Percentiles rank a stretch among this genome's conserved stretches.
phyloP scores from a whole-genome alignment of 1,140 invertebrate species.

The Heterodera schachtii region DNA sequence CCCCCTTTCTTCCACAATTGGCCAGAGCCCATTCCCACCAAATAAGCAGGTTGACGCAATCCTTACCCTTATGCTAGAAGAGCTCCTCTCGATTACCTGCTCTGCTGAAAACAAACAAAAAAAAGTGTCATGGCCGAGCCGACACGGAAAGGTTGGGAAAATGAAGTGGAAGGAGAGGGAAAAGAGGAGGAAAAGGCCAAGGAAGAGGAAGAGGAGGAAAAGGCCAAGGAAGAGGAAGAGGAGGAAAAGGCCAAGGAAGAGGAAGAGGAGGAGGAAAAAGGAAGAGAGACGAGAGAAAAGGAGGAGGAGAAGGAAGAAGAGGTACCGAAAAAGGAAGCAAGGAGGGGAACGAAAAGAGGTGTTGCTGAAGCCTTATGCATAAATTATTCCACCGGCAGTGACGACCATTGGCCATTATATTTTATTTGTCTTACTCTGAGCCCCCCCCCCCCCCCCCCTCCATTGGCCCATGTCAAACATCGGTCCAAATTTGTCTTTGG shows the following conservation, averaged over 20 bases:
- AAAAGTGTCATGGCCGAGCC: neutral
- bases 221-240: neutral
- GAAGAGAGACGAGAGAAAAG: neutral
- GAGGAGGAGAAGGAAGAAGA: neutral
- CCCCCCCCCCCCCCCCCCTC: too few species aligned
- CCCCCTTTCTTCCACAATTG: neutral
- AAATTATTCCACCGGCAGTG: neutral
- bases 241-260: neutral
- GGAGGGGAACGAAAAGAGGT: neutral
- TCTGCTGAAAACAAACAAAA: neutral
- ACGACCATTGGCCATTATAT: neutral
- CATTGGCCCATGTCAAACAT: too few species aligned
- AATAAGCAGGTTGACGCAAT: neutral
- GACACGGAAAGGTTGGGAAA: neutral
- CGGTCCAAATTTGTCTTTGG: too few species aligned
- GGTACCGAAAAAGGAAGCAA: too few species aligned
- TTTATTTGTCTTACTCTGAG: neutral
- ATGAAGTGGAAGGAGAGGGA: neutral
- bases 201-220: neutral
- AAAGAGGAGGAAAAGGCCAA: neutral
- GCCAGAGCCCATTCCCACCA: neutral
- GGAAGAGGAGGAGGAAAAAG: neutral
- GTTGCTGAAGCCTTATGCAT: neutral
- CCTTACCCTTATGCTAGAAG: neutral
- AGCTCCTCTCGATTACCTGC: conserved; percentile 13